Percentiles rank a stretch among this genome's conserved stretches.
phyloP scores from a whole-genome alignment of 1,140 invertebrate genomes.

The Nasonia giraulti region DNA sequence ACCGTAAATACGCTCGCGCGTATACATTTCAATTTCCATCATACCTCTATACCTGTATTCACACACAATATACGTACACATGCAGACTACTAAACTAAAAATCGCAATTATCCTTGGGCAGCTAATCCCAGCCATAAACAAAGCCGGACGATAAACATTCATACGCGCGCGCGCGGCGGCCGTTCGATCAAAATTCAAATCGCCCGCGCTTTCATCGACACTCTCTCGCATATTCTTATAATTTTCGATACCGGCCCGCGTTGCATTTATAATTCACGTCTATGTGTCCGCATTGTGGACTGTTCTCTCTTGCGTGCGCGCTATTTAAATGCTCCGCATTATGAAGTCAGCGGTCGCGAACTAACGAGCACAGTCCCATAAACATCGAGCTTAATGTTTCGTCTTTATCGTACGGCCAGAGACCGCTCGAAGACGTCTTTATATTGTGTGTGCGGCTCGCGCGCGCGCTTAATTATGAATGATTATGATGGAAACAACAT shows the following conservation, averaged over 20 bases:
- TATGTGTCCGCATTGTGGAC: neutral
- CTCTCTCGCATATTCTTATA: neutral
- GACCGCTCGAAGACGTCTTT: slow-evolving; percentile 35
- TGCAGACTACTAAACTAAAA: neutral
- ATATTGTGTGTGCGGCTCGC: neutral
- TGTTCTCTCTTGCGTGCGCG: neutral
- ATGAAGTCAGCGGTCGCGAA: slow-evolving; percentile 2
- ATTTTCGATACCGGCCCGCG: neutral
- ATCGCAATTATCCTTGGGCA: neutral
- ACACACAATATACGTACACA: neutral
- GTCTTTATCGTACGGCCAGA: slow-evolving; percentile 23
- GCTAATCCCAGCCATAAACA: neutral
- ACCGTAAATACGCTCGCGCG: neutral
- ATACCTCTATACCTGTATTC: neutral
- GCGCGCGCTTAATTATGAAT: slow-evolving; percentile 31
- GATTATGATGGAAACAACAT: slow-evolving; percentile 37
- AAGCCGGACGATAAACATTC: neutral
- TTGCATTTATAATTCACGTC: slow-evolving; percentile 35
- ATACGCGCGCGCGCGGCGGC: neutral
- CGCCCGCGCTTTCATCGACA: neutral
- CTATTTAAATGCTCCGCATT: slow-evolving; percentile 27
- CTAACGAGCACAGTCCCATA: slow-evolving; percentile 40
- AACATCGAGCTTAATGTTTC: slow-evolving; percentile 40
- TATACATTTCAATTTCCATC: slow-evolving; percentile 1
- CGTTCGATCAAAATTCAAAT: slow-evolving; percentile 19